A percentile compares a stretch with the other conserved stretches of the same genome.
phyloP scores from a whole-genome alignment of 2,797 vertebrate species.

The Mormyrops boulengeri region DNA sequence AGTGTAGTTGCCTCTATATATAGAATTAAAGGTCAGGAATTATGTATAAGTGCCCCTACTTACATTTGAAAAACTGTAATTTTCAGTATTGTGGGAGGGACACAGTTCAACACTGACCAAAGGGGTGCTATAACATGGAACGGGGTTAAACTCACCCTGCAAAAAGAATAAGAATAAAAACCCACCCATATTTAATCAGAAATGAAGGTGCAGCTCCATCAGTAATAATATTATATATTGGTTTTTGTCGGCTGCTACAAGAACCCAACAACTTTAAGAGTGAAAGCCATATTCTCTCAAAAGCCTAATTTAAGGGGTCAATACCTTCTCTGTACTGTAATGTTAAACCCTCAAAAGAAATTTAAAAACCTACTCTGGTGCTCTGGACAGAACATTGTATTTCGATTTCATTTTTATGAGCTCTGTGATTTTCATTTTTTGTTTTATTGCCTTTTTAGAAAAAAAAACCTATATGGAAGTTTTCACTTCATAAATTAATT shows the following conservation, averaged over 20 bases:
- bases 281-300: background rate
- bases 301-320: background rate
- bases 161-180: background rate
- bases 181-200: background rate
- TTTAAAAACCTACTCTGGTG: background rate
- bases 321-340: background rate
- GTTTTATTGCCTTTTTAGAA: background rate
- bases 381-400: background rate
- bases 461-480: constrained; percentile 8
- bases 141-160: background rate
- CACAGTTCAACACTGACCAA: background rate
- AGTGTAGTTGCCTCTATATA: no score
- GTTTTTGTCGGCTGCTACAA: background rate
- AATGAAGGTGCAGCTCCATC: background rate
- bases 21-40: background rate
- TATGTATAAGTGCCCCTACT: background rate
- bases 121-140: background rate
- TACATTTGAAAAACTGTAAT: background rate
- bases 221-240: background rate
- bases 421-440: constrained; percentile 10
- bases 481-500: constrained; percentile 22
- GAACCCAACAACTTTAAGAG: background rate
- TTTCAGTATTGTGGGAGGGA: background rate
- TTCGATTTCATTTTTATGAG: background rate
- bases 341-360: background rate